Base-by-base conservation (phyloP, 2,113 vertebrate genomes). In the Proterorhinus semilunaris region DNA sequence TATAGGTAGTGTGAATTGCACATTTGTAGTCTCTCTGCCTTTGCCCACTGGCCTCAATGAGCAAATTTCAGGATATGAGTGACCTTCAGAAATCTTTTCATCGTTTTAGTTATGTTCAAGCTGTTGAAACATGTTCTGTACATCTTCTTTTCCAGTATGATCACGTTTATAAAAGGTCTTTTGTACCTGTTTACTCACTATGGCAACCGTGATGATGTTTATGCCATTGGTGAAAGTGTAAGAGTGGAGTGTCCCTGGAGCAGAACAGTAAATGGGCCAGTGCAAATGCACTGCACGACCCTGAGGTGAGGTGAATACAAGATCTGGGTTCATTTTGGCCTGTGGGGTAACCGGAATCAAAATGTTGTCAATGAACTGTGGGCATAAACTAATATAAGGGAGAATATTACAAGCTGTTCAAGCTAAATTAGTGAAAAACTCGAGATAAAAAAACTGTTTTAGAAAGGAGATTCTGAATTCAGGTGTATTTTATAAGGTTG, bases 201-300 rank as follows among this genome's bases (percentile, higher is more conserved):
- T 79, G 83, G 79, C 69, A 81, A 88, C 72, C 0, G 49, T 59
- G 61, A 42, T 80, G 79, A 42, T 81, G 79, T 86, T 72, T 81
- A 71, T 74, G 65, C 63, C 48, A 62, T 61, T 52, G 8, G 47
- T 62, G 76, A 68, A 51, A 36, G 54, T 68, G 46, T 80, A 1
- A 0, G 63, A 75, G 71, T 5, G 62, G 62, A 44, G 59, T 46
- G 58, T 61, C 58, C 42, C 58, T 61, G 59, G 62, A 83, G 71
- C 8, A 54, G 63, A 12, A 12, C 42, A 68, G 62, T 16, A 58
- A 51, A 66, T 2, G 8, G 51, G 47, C 69, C 27, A 70, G 63
- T 66, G 64, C 53, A 73, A 62, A 72, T 76, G 68, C 61, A 46
- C 66, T 27, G 47, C 62, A 74, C 54, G 46, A 69, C 15, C 47